phyloP scores from a whole-genome alignment of 1,140 invertebrate genomes.

The Meloidogyne hapla region DNA sequence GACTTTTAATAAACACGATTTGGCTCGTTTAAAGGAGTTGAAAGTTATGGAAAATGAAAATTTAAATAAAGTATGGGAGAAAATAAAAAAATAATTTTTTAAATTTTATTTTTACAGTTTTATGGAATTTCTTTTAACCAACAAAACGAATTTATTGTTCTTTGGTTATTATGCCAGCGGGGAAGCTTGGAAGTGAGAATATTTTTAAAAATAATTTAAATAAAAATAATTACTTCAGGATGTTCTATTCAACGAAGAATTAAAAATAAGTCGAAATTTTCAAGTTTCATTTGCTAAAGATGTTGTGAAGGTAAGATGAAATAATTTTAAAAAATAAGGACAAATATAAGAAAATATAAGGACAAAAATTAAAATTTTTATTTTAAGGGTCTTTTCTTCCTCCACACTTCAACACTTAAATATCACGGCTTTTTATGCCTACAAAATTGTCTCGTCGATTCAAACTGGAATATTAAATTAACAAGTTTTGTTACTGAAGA shows the following conservation, averaged over 20 bases:
- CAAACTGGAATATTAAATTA: slow-evolving; percentile 60
- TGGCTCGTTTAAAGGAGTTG: slow-evolving; percentile 56
- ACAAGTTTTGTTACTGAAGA: slow-evolving; percentile 61
- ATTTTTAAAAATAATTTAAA: background rate
- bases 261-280: slow-evolving; percentile 59
- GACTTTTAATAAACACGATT: slow-evolving; percentile 57
- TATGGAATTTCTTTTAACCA: slow-evolving; percentile 64
- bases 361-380: background rate
- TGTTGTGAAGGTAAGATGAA: slow-evolving; percentile 56
- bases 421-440: slow-evolving; percentile 58
- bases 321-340: background rate
- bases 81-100: too few relatives aligned
- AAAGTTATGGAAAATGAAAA: slow-evolving; percentile 63
- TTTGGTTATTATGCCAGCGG: slow-evolving; percentile 60
- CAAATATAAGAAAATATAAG: too few relatives aligned
- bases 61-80: slow-evolving; percentile 48
- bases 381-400: slow-evolving; percentile 51
- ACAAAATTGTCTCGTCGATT: slow-evolving; percentile 61
- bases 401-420: slow-evolving; percentile 50
- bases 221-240: slow-evolving; percentile 49
- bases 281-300: slow-evolving; percentile 62
- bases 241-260: slow-evolving; percentile 59
- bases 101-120: slow-evolving; percentile 34
- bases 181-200: slow-evolving; percentile 56
- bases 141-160: slow-evolving; percentile 62